Evolutionary conservation across 1,140 invertebrate genomes (phyloP), one percentile per base, ranked within the genome.

Genomic region (Nebria ingens): DNA sequence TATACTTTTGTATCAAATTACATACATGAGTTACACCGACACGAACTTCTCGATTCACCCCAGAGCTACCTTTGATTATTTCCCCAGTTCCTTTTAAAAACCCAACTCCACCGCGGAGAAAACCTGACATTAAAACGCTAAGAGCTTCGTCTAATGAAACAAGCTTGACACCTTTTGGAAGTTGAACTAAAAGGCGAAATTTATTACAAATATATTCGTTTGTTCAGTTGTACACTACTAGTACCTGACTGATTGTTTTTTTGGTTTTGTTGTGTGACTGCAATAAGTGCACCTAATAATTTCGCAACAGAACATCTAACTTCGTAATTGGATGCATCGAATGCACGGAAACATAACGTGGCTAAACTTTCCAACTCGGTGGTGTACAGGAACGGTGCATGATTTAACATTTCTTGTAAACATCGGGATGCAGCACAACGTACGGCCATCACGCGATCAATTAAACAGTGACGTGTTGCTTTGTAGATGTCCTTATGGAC

Each of bases 301-400:
- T 92, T 87, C 2, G 95, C 92, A 40, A 98, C 87, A 1, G 90
- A 81, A 73, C 91, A 93, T 63, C 94, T 76, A 1, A 93, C 91
- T 75, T 97, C 92, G 73, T 96, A 97, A 73, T 92, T 96, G 3
- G 93, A 93, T 2, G 89, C 90, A 69, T 97, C 93, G 58, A 97
- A 86, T 40, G 91, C 84, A 57, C 93, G 81, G 63, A 96, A 91
- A 69, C 91, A 95, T 3, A 96, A 71, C 4, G 91, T 89, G 4
- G 89, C 84, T 49, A 95, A 76, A 62, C 84, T 93, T 69, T 97
- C 93, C 55, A 97, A 74, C 71, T 97, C 94, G 2, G 83, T 83
- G 9, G 89, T 91, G 67, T 92, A 92, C 45, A 96, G 75, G 71
- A 94, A 93, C 29, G 84, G 80, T 1, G 89, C 87, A 68, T 93